These are phyloP conservation scores for Troides aeacus DNA, from an alignment of 2,888 invertebrate genomes.

Conservation along the genomic window DNA sequence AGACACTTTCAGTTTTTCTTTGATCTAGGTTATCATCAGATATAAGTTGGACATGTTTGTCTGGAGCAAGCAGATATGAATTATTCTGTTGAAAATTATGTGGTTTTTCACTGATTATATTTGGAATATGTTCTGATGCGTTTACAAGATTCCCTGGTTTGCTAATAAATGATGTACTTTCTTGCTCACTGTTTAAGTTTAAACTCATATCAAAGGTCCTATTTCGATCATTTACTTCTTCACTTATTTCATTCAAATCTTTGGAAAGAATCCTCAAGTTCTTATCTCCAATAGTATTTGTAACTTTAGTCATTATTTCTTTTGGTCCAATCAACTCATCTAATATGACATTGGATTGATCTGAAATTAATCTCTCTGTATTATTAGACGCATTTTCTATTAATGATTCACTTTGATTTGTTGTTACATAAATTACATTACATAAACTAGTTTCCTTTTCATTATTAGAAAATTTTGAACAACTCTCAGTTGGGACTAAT, in stretches of 20 bases:
- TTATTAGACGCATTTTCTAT: no score
- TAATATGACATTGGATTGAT: no score
- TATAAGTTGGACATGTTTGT: not conserved
- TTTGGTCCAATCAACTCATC: no score
- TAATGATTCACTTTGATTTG: no score
- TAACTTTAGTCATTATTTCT: no score
- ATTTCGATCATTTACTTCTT: not conserved
- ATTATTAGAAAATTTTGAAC: not conserved
- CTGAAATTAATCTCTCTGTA: no score
- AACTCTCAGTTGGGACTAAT: not conserved
- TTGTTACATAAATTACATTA: no score
- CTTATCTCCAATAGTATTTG: no score
- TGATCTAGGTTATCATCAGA: not conserved
- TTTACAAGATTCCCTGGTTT: not conserved
- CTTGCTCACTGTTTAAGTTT: not conserved
- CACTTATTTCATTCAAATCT: not conserved
- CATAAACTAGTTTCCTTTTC: no score
- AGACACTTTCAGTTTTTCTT: no score
- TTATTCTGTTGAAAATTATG: not conserved
- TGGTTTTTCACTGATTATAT: not conserved
- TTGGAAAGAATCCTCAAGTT: not conserved
- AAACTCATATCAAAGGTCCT: constrained; percentile 5
- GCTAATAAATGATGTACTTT: not conserved
- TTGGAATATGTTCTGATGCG: not conserved
- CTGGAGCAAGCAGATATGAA: no score